These are phyloP conservation scores for Drusus annulatus DNA, from an alignment of 1,140 invertebrate species.

Conservation along the genomic window DNA sequence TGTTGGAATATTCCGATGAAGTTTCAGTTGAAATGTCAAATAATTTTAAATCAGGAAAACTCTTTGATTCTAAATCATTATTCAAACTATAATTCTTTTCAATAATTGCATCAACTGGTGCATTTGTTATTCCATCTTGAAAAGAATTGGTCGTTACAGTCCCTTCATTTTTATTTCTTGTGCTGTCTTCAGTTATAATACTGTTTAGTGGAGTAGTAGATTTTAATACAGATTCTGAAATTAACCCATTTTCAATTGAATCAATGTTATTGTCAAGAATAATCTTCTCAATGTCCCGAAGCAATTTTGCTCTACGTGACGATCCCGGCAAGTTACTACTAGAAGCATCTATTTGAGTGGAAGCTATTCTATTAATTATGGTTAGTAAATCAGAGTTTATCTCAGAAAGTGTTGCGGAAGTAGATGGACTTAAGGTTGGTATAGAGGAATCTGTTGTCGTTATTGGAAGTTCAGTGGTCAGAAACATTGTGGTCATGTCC, in stretches of 20 bases:
- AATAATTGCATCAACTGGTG: neutral
- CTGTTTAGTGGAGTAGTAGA: constrained; percentile 13
- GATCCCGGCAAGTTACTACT: constrained; percentile 57
- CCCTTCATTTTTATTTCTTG: neutral
- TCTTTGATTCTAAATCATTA: constrained; percentile 8
- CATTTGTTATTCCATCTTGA: constrained; percentile 18
- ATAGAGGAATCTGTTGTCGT: constrained; percentile 15
- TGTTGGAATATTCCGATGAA: constrained; percentile 4
- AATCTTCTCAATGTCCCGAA: constrained; percentile 70
- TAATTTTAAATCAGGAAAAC: neutral
- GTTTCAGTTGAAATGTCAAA: constrained; percentile 5
- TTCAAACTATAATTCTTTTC: neutral
- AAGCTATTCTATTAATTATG: constrained; percentile 41
- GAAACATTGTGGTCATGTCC: constrained; percentile 41
- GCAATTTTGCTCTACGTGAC: constrained; percentile 68
- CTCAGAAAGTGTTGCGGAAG: constrained; percentile 22
- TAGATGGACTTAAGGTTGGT: constrained; percentile 31
- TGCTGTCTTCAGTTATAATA: neutral
- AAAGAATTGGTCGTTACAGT: neutral
- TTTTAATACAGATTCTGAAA: constrained; percentile 20
- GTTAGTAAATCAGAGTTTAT: constrained; percentile 46
- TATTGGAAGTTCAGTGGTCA: constrained; percentile 4
- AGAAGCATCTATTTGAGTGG: constrained; percentile 30
- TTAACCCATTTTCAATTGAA: constrained; percentile 44
- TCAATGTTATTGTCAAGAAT: constrained; percentile 66